Percentiles rank a stretch among this genome's conserved stretches.
Conservation (phyloP, 2,888 invertebrate species). For the Maniola hyperantus region DNA sequence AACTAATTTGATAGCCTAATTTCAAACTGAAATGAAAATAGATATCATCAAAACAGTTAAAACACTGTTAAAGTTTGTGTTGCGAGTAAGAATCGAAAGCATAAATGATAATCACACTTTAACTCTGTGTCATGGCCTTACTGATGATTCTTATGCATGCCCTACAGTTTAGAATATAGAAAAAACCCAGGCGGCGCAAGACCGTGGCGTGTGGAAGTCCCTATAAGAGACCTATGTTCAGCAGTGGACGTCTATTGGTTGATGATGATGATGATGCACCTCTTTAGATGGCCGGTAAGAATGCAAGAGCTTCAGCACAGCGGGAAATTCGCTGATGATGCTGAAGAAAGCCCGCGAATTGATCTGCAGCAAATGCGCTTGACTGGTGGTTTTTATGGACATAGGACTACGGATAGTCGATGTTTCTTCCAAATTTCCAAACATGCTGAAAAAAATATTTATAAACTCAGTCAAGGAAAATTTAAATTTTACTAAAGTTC, state of each 20-base stretch:
- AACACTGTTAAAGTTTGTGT: no score
- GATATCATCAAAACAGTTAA: background rate
- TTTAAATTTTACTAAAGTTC: no score
- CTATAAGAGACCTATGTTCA: no score
- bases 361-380: conserved; percentile 62
- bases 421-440: conserved; percentile 60
- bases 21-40: background rate
- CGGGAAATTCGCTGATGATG: conserved; percentile 63
- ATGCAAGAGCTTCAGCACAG: conserved; percentile 48
- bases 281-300: conserved; percentile 45
- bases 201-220: no score
- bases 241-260: no score
- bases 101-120: no score
- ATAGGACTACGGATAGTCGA: conserved; percentile 48
- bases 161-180: no score
- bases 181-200: no score
- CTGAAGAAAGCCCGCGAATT: conserved; percentile 54
- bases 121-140: no score
- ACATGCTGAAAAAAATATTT: conserved; percentile 55
- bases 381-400: conserved; percentile 51
- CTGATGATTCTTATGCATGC: no score
- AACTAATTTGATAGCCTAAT: background rate
- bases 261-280: no score
- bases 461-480: background rate
- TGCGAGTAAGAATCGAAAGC: no score